phyloP scores from a whole-genome alignment of 1,140 invertebrate species.

The Ladona fulva region DNA sequence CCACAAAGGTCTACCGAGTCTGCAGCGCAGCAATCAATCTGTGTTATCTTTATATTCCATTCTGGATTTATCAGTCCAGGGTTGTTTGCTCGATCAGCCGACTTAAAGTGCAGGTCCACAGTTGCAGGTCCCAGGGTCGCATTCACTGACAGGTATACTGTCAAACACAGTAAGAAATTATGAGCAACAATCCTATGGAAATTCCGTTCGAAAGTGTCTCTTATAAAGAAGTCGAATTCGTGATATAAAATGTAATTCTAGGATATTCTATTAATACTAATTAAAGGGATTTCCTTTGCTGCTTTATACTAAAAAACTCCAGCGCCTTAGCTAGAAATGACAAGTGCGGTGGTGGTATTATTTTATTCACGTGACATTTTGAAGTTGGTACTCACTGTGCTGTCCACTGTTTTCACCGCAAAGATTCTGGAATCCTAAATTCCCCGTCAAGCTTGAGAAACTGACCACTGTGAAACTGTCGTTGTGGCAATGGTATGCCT shows the following conservation, averaged over 20 bases:
- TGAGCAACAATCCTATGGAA: too few relatives aligned
- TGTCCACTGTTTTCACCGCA: slow-evolving; percentile 19
- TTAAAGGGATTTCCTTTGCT: too few relatives aligned
- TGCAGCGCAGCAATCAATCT: slow-evolving; percentile 1
- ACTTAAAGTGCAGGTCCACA: not conserved
- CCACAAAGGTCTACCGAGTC: not conserved
- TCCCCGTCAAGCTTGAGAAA: not conserved
- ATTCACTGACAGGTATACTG: slow-evolving; percentile 21
- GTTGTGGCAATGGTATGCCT: not conserved
- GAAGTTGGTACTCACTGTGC: slow-evolving; percentile 17
- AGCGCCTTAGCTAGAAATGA: too few relatives aligned
- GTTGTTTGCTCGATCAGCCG: not conserved
- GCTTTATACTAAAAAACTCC: too few relatives aligned
- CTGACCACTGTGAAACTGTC: not conserved
- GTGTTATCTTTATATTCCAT: slow-evolving; percentile 14
- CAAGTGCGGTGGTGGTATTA: too few relatives aligned
- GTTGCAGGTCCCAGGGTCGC: slow-evolving; percentile 11
- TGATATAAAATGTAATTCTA: too few relatives aligned
- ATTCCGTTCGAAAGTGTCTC: too few relatives aligned
- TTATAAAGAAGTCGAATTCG: too few relatives aligned
- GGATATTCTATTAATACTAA: too few relatives aligned
- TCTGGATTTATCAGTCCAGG: not conserved
- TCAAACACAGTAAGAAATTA: too few relatives aligned
- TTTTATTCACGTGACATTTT: too few relatives aligned
- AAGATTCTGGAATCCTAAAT: slow-evolving; percentile 17